Conservation (phyloP, 2,113 vertebrate species). For the Nycticryphes semicollaris region DNA sequence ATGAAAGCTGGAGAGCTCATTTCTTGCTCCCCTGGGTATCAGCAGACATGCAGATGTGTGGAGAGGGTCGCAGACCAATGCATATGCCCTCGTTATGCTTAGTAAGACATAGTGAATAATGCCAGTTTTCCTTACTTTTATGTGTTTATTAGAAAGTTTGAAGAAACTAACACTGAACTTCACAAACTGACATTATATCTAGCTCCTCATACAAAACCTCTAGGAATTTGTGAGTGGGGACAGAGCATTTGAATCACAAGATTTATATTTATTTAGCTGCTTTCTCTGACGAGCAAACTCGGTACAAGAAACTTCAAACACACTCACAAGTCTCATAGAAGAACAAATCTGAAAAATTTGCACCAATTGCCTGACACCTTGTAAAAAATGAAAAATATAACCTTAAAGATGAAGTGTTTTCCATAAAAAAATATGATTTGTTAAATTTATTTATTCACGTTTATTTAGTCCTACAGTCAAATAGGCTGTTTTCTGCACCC, state of each 20-base stretch:
- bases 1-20: conserved; percentile 35
- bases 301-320: background rate
- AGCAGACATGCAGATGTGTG: conserved; percentile 47
- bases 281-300: background rate
- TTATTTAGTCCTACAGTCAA: background rate
- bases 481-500: background rate
- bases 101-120: background rate
- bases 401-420: background rate
- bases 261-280: background rate
- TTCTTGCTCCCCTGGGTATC: conserved; percentile 7
- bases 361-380: background rate
- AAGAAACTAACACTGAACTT: background rate
- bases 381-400: background rate
- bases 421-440: background rate
- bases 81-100: background rate
- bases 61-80: background rate
- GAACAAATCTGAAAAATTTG: background rate
- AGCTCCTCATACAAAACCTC: background rate
- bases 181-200: background rate
- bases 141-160: background rate
- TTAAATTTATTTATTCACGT: background rate
- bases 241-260: background rate
- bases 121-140: background rate
- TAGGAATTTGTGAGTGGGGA: background rate
- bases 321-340: background rate